Evolutionary conservation across 2,113 vertebrate genomes (phyloP), one percentile per base, ranked within the genome.

Genomic region (Cichladusa arquata): DNA sequence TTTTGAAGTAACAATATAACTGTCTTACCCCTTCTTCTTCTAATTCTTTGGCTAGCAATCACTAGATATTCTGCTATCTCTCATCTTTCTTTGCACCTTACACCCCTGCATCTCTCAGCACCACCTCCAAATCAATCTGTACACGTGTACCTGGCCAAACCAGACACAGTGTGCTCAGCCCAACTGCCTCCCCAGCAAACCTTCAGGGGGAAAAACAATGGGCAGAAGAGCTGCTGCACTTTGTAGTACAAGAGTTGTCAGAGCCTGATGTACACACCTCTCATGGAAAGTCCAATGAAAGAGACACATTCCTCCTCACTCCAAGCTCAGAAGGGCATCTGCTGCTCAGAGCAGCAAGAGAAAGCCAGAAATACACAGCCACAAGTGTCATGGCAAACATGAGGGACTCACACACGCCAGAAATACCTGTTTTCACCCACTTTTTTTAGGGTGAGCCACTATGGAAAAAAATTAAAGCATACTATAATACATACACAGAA

Each of bases 181-280:
- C 38, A 44, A 11, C 14, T 42, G 50, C 56, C 17, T 42, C 36
- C 45, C 36, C 40, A 26, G 9, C 29, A 79, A 82, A 64, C 3
- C 8, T 15, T 10, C 1, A 0, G 11, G 15, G 19, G 4, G 2
- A 31, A 44, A 34, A 34, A 1, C 12, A 54, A 5, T 0, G 0
- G 38, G 51, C 51, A 81, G 42, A 80, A 66, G 45, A 81, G 26
- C 12, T 58, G 64, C 38, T 51, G 29, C 22, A 8, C 19, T 28
- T 29, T 0, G 17, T 8, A 62, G 44, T 2, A 12, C 4, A 34
- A 22, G 44, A 81, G 51, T 1, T 64, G 47, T 54, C 36, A 69
- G 61, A 53, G 50, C n/a, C 40, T 45, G 48, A 44, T 14, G 17
- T 22, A 31, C 28, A 54, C 65, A 25, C 45, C 40, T 45, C 45